A percentile compares a stretch with the other conserved stretches of the same genome.
These are phyloP conservation scores for Hydrocynus forskahlii DNA, from an alignment of 2,797 vertebrate species.

Conservation along the genomic window DNA sequence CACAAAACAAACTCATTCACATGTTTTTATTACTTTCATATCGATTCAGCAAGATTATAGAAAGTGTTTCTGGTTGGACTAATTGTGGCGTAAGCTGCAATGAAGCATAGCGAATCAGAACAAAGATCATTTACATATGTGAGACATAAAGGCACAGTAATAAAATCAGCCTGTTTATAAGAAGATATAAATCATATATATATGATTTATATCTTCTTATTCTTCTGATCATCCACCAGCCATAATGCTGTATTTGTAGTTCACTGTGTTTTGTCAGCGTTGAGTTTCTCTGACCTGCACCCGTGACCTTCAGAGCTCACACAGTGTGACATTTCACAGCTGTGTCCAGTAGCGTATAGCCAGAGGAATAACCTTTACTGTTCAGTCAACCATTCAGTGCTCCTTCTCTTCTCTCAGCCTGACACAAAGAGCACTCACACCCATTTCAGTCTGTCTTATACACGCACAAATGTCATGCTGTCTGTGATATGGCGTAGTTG, in stretches of 20 bases:
- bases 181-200: too few relatives aligned
- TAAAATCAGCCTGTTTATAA: too few relatives aligned
- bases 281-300: conserved; percentile 60
- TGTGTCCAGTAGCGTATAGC: conserved; percentile 70
- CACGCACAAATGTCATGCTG: conserved; percentile 36
- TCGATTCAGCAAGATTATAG: too few relatives aligned
- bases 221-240: conserved; percentile 22
- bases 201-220: too few relatives aligned
- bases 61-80: too few relatives aligned
- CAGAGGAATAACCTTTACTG: conserved; percentile 76
- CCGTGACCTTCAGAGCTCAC: conserved; percentile 72
- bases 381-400: conserved; percentile 65
- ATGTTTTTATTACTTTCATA: too few relatives aligned
- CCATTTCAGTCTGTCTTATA: conserved; percentile 46
- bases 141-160: not conserved
- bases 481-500: conserved; percentile 33
- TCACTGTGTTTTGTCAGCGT: conserved; percentile 48
- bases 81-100: not conserved
- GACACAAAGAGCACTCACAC: conserved; percentile 47
- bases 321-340: conserved; percentile 75
- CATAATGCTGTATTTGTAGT: conserved; percentile 44
- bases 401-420: conserved; percentile 39
- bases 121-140: not conserved
- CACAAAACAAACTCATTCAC: too few relatives aligned
- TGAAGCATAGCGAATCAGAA: not conserved